These are phyloP conservation scores for Ceyx erithaca DNA, from an alignment of 2,797 vertebrate genomes.

Conservation along the genomic window DNA sequence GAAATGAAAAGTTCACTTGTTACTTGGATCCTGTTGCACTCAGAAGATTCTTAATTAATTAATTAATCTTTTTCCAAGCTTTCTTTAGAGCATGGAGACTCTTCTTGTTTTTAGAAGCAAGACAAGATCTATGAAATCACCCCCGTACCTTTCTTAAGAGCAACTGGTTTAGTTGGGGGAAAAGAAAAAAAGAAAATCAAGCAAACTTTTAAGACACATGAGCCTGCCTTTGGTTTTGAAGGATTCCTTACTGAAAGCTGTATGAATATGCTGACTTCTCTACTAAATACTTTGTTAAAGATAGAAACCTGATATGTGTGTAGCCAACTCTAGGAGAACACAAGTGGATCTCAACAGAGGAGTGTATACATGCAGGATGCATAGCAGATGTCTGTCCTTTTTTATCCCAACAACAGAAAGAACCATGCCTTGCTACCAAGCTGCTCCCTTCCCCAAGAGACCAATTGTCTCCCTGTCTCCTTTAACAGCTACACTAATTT, in stretches of 20 bases:
- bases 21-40: constrained; percentile 64
- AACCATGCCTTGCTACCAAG: background rate
- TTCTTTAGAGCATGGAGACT: background rate
- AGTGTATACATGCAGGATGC: accelerated
- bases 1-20: constrained; percentile 74
- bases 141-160: background rate
- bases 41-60: constrained; percentile 67
- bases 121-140: background rate
- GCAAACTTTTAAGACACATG: background rate
- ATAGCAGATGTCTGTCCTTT: background rate
- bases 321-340: background rate
- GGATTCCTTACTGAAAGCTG: background rate
- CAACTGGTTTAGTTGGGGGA: background rate
- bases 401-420: background rate
- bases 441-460: background rate
- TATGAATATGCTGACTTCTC: background rate
- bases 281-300: background rate
- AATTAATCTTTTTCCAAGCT: constrained; percentile 56
- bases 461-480: background rate
- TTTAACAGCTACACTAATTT: background rate
- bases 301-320: background rate
- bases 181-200: background rate
- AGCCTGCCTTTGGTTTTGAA: background rate
- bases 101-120: background rate
- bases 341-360: background rate